phyloP scores from a whole-genome alignment of 2,888 invertebrate genomes.

The Nasonovia ribisnigri region DNA sequence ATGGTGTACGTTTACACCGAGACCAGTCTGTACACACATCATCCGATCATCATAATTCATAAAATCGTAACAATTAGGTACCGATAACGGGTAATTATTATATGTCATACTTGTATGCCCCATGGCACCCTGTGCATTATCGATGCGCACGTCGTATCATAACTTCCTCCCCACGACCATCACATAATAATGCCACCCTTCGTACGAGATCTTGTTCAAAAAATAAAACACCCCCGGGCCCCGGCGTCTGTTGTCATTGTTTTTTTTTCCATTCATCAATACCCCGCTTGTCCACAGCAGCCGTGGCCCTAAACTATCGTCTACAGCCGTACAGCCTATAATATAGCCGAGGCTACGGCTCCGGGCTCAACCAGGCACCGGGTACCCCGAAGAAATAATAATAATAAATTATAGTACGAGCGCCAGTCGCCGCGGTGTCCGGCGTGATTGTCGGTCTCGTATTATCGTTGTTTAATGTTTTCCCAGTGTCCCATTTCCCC shows the following conservation, averaged over 20 bases:
- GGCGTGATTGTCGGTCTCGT: slow-evolving; percentile 8
- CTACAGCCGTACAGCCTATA: background rate
- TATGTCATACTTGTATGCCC: background rate
- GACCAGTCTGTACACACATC: background rate
- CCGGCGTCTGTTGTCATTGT: background rate
- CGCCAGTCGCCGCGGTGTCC: background rate
- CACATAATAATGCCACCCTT: background rate
- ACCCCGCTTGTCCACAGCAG: background rate
- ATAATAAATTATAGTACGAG: background rate
- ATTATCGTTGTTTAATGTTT: background rate
- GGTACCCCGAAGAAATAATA: background rate
- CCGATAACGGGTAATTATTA: background rate
- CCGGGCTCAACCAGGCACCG: background rate
- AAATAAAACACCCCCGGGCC: background rate
- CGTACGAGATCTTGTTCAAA: background rate
- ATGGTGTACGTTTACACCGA: too few relatives aligned
- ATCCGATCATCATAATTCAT: background rate
- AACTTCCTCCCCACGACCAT: background rate
- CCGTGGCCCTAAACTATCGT: background rate
- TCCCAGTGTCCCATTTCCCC: background rate
- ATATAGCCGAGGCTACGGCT: too few relatives aligned
- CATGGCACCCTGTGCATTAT: background rate
- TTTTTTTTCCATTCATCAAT: background rate
- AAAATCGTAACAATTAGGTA: background rate
- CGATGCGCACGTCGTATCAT: background rate